These are phyloP conservation scores for Cettia cetti DNA, from an alignment of 2,113 vertebrate genomes.

Conservation along the genomic window DNA sequence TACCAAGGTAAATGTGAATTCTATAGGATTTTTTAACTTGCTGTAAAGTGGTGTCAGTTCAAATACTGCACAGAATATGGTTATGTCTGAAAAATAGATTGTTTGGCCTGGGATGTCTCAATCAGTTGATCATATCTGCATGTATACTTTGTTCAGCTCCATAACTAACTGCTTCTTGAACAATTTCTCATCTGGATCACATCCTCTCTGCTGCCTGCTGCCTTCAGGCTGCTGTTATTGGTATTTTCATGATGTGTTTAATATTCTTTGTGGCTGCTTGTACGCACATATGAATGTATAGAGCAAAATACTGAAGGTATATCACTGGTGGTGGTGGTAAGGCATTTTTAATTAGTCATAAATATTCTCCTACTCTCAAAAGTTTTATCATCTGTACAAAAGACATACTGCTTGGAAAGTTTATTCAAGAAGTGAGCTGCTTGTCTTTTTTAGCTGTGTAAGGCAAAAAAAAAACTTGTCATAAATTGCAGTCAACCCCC, in stretches of 20 bases:
- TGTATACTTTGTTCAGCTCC: not conserved
- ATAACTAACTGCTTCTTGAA: not conserved
- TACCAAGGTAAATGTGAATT: not conserved
- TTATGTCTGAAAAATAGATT: not conserved
- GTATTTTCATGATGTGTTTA: not conserved
- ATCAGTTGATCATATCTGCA: not conserved
- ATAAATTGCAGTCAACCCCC: conserved; percentile 36
- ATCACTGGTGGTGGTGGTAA: not conserved
- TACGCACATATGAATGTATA: not conserved
- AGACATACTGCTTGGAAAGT: not conserved
- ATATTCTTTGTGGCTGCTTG: not conserved
- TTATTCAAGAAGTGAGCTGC: conserved; percentile 24
- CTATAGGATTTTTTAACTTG: not conserved
- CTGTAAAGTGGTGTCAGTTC: not conserved
- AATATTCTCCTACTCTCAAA: not conserved
- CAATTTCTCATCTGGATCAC: not conserved
- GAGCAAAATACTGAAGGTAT: not conserved
- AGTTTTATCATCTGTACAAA: not conserved
- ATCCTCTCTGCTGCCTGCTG: not conserved
- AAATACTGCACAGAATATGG: not conserved
- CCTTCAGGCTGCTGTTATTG: not conserved
- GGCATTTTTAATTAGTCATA: not conserved
- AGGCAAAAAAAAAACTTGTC: conserved; percentile 30
- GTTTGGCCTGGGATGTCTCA: not conserved
- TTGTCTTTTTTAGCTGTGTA: conserved; percentile 62